Evolutionary conservation across 2,113 vertebrate genomes (phyloP).

Genomic region (Cynoglossus semilaevis): DNA sequence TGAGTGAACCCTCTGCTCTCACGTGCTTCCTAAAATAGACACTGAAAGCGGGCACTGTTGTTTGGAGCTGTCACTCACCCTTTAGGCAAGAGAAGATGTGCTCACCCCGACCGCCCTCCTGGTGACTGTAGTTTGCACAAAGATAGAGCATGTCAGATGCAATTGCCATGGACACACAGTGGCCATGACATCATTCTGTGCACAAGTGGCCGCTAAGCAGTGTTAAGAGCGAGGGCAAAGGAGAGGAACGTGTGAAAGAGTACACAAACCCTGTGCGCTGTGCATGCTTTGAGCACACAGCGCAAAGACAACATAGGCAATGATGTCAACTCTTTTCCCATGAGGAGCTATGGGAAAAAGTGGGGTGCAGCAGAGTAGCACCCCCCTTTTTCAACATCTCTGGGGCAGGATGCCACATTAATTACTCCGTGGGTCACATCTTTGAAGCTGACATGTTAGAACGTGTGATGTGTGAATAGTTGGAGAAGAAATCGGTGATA

Average conservation of each 20-base stretch:
- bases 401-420: constrained; percentile 56
- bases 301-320: constrained; percentile 59
- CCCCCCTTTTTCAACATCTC: constrained; percentile 56
- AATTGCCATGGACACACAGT: constrained; percentile 67
- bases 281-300: constrained; percentile 66
- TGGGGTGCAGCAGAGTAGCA: constrained; percentile 48
- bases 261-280: constrained; percentile 62
- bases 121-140: constrained; percentile 70
- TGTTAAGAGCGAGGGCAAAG: constrained; percentile 43
- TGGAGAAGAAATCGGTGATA: constrained; percentile 12
- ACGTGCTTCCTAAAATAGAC: constrained; percentile 72
- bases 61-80: constrained; percentile 45
- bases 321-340: constrained; percentile 77
- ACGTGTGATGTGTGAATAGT: neutral
- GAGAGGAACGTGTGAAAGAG: constrained; percentile 54
- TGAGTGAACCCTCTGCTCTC: constrained; percentile 55
- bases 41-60: constrained; percentile 66
- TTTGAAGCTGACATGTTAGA: constrained; percentile 38
- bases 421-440: constrained; percentile 49
- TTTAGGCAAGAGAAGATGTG: constrained; percentile 53
- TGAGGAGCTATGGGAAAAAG: constrained; percentile 61
- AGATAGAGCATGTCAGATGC: constrained; percentile 79
- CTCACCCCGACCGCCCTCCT: constrained; percentile 48
- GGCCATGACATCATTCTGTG: constrained; percentile 74
- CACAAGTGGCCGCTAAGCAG: constrained; percentile 41